Evolutionary conservation across 2,113 vertebrate genomes (phyloP).

Genomic region (western clawed frog (Xenopus tropicalis)): UCB_Xtro_10.0 CM004446.2:42530001-42530500

Average conservation of each 20-base stretch:
- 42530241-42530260: no score
- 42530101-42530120: no score
- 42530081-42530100: no score
- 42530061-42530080: no score
- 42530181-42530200: no score
- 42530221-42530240: background rate
- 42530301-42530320: slow-evolving; percentile 53
- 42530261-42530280: no score
- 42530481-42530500: slow-evolving; percentile 67
- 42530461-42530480: slow-evolving; percentile 68
- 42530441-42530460: slow-evolving; percentile 65
- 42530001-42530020: no score
- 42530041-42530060: no score
- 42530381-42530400: slow-evolving; percentile 56
- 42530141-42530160: no score
- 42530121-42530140: no score
- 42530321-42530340: slow-evolving; percentile 48
- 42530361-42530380: slow-evolving; percentile 20
- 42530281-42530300: slow-evolving; percentile 49
- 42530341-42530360: slow-evolving; percentile 40
- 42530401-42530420: slow-evolving; percentile 59
- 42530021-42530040: no score
- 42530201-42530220: background rate
- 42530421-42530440: slow-evolving; percentile 57
- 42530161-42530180: no score